Evolutionary conservation across 2,888 invertebrate genomes (phyloP).

Genomic region (Drosophila crucigera): DNA sequence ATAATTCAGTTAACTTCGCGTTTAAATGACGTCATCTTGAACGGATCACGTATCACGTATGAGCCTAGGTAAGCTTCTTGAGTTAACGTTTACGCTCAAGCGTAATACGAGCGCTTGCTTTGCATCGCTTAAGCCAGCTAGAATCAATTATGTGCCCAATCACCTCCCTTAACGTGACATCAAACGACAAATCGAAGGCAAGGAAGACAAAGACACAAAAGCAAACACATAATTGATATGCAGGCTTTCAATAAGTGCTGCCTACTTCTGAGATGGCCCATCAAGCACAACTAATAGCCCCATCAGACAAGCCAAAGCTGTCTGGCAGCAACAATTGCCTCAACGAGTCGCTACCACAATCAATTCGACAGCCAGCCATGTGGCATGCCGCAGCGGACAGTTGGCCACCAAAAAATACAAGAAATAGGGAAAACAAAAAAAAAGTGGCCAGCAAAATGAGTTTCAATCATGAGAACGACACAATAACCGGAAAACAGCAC

Average conservation of each 20-base stretch:
- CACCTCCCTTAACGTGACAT: constrained; percentile 27
- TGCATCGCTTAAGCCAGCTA: not conserved
- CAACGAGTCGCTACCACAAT: constrained; percentile 58
- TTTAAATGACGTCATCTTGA: not conserved
- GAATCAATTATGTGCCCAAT: constrained; percentile 27
- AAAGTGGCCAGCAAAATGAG: constrained; percentile 50
- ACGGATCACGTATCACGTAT: not conserved
- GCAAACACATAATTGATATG: constrained; percentile 47
- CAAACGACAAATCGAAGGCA: constrained; percentile 23
- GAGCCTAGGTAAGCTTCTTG: not conserved
- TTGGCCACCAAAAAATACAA: constrained; percentile 22
- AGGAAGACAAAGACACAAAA: not conserved
- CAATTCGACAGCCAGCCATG: constrained; percentile 50
- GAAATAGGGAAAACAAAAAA: not conserved
- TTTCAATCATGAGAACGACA: constrained; percentile 77
- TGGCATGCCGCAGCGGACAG: constrained; percentile 40
- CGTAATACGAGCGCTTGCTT: not conserved
- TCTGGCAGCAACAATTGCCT: constrained; percentile 54
- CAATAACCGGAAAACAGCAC: constrained; percentile 50
- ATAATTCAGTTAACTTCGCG: not conserved
- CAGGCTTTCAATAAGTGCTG: constrained; percentile 46
- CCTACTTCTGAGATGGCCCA: constrained; percentile 31
- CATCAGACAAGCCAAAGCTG: constrained; percentile 28
- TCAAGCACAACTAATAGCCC: constrained; percentile 46
- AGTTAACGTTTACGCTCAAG: too few species aligned